Base-by-base conservation (phyloP, 2,113 vertebrate genomes). In the Cepphus grylle region DNA sequence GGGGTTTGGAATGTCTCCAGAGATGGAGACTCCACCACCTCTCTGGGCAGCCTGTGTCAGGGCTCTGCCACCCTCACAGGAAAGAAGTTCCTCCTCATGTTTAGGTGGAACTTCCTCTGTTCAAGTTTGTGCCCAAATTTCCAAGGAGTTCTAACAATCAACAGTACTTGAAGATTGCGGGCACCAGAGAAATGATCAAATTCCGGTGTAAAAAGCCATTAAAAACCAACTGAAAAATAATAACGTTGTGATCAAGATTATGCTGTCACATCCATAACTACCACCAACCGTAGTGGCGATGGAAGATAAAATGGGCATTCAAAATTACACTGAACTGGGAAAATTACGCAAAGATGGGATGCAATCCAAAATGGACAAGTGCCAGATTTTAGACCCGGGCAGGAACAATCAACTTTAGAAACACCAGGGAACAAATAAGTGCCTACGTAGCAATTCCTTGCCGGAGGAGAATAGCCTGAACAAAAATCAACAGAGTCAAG, bases 201-300 rank as follows among this genome's bases (percentile, higher is more conserved):
- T 15, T 12, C 4, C 30, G 10, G 16, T 70, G 23, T 36, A 83
- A 77, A 90, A 92, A 27, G n/a, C 15, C 82, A 72, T 34, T 77
- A 49, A 85, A 82, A 65, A 29, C 3, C 5, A 61, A 55, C 7
- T 40, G 7, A 65, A 85, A 79, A 89, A 32, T 20, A 49, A 27
- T 49, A 62, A 43, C 2, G 12, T 8, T 55, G 25, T 58, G 61
- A 82, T 23, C 13, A 43, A 76, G 52, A 65, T 52, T 38, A 42
- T 5, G 1, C 40, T 73, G 32, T 43, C 70, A 77, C 34, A 72
- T 52, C 49, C 1, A 0, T 29, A 86, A 49, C 32, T 49, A 79
- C 25, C 20, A 65, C 13, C 34, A 49, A 12, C 50, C 1, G 0
- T 36, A 26, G 36, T n/a, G 45, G 50, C 0, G 0, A 45, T 23